These are phyloP conservation scores for Ypsolopha scabrella DNA, from an alignment of 2,888 invertebrate genomes.

Conservation along the genomic window DNA sequence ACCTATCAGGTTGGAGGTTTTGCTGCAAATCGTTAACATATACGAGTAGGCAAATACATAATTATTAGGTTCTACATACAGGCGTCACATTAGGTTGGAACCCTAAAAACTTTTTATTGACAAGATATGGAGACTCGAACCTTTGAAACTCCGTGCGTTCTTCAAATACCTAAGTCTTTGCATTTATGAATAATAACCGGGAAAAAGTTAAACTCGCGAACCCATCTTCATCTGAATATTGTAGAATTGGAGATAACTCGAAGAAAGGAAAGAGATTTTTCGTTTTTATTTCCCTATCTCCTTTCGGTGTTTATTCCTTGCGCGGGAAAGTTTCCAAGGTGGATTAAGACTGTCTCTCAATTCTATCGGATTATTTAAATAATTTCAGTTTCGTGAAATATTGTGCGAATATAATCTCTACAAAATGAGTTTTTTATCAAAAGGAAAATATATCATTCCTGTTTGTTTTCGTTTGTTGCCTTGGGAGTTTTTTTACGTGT, in stretches of 20 bases:
- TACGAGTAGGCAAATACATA: no score
- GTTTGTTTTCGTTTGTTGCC: no score
- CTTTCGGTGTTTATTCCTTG: constrained; percentile 31
- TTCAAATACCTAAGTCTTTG: constrained; percentile 56
- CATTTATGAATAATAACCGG: constrained; percentile 64
- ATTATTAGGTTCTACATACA: no score
- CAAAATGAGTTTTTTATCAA: constrained; percentile 14
- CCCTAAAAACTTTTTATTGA: constrained; percentile 22
- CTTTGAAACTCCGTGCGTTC: constrained; percentile 32
- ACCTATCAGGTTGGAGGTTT: no score
- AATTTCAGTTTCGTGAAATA: constrained; percentile 17
- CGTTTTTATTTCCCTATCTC: constrained; percentile 12
- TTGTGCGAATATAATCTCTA: constrained; percentile 12
- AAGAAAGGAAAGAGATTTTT: constrained; percentile 34
- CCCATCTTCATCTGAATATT: constrained; percentile 53
- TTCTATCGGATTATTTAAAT: constrained; percentile 18
- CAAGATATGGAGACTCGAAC: constrained; percentile 37
- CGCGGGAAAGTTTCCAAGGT: constrained; percentile 29
- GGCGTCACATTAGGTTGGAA: no score
- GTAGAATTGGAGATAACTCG: constrained; percentile 51
- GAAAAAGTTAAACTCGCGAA: constrained; percentile 58
- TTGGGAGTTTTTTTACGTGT: no score
- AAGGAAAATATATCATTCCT: not conserved
- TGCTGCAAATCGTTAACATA: no score
- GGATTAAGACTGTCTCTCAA: constrained; percentile 30